phyloP scores from a whole-genome alignment of 2,797 vertebrate genomes.

The Petrocephalus sullivani region DNA sequence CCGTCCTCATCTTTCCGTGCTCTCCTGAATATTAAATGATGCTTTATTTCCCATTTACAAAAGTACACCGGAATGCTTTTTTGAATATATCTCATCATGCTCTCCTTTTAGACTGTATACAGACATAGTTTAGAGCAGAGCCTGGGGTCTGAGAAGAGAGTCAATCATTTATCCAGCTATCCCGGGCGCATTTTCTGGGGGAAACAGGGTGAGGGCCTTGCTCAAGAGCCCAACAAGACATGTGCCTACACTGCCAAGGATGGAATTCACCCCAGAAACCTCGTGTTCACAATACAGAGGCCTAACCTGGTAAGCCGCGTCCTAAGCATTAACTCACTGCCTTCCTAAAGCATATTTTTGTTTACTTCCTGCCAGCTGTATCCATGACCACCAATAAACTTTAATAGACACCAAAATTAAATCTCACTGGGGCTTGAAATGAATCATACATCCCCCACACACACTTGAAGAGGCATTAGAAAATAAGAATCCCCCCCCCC shows the following conservation, averaged over 20 bases:
- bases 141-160: not conserved
- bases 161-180: not conserved
- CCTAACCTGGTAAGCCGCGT: not conserved
- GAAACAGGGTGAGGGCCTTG: not conserved
- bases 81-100: not conserved
- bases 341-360: not conserved
- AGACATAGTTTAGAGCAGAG: not conserved
- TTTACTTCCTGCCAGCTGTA: not conserved
- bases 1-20: not conserved
- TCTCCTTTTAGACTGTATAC: not conserved
- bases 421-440: slow-evolving; percentile 16
- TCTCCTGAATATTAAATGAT: not conserved
- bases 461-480: not conserved
- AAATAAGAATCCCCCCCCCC: not conserved
- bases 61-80: not conserved
- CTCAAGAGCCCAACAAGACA: not conserved
- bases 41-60: not conserved
- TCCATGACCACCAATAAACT: slow-evolving; percentile 7
- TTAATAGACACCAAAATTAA: slow-evolving; percentile 15
- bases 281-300: not conserved
- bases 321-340: not conserved
- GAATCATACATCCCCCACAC: slow-evolving; percentile 2
- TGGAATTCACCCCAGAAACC: not conserved
- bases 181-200: not conserved
- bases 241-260: not conserved